Evolutionary conservation across 2,797 vertebrate species (phyloP).

Genomic region (Chanos chanos): DNA sequence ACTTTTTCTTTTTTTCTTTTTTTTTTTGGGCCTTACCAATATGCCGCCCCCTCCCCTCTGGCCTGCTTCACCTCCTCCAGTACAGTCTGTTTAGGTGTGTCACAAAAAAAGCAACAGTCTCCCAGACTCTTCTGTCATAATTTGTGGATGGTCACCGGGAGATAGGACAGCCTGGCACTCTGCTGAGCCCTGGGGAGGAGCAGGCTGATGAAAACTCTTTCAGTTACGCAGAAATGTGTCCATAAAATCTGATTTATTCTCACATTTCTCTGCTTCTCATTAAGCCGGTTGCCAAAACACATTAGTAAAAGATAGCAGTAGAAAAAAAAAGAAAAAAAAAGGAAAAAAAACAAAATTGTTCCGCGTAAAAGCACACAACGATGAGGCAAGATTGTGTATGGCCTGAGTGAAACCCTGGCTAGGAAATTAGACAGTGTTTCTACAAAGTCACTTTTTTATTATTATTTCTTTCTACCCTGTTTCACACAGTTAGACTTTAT

Average conservation of each 20-base stretch:
- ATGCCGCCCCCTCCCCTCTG: constrained; percentile 9
- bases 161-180: not conserved
- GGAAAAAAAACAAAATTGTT: no score
- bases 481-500: no score
- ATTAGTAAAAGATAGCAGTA: no score
- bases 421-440: no score
- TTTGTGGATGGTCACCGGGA: constrained; percentile 12
- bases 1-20: not conserved
- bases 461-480: no score
- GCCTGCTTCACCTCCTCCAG: constrained; percentile 39
- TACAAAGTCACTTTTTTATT: no score
- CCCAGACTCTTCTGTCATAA: constrained; percentile 51
- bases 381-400: no score
- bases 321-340: no score
- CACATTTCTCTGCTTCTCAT: constrained; percentile 20
- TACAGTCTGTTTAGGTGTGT: constrained; percentile 55
- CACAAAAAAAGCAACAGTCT: constrained; percentile 54
- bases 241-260: constrained; percentile 30
- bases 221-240: constrained; percentile 21
- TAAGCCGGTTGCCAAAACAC: not conserved
- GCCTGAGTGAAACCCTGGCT: no score
- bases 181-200: constrained; percentile 9
- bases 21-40: constrained; percentile 12
- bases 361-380: no score
- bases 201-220: constrained; percentile 16